Evolutionary conservation across 30 jellyfish, hydroid and myxozoan species (phyloP).

Genomic region (Rhopilema esculentum): DNA sequence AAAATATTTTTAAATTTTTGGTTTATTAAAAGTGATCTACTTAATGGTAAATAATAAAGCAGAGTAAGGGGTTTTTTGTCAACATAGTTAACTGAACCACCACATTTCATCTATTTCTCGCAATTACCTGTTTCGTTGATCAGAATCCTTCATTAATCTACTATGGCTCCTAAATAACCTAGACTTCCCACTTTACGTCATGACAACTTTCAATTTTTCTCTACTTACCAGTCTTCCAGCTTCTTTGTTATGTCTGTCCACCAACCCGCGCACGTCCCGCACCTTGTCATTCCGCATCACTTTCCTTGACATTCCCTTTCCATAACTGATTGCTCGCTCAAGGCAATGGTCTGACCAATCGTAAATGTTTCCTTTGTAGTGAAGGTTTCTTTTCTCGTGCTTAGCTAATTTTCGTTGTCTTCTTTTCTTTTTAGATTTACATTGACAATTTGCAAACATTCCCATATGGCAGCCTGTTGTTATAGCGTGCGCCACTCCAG

Average conservation of each 20-base stretch:
- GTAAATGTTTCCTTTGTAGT: constrained; percentile 61
- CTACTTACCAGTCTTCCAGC: constrained; percentile 83
- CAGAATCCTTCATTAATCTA: no score
- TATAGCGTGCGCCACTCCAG: constrained; percentile 80
- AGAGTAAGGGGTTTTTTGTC: no score
- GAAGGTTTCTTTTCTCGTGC: constrained; percentile 58
- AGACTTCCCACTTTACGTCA: no score
- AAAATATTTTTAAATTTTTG: no score
- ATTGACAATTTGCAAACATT: constrained; percentile 57
- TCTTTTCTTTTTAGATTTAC: constrained; percentile 70
- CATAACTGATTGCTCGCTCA: constrained; percentile 72
- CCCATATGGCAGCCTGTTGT: constrained; percentile 73
- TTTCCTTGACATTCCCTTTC: constrained; percentile 68
- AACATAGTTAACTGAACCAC: no score
- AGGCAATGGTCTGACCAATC: constrained; percentile 85
- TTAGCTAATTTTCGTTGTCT: constrained; percentile 69
- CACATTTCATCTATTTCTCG: no score
- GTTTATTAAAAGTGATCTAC: no score
- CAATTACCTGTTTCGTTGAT: no score
- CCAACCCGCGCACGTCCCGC: constrained; percentile 67
- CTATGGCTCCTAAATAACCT: no score
- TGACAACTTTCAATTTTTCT: no score
- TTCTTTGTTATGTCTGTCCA: constrained; percentile 81
- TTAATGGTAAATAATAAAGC: no score
- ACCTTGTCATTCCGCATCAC: constrained; percentile 72